Percentiles rank a stretch among this genome's conserved stretches.
Conservation (phyloP, 2,797 vertebrate species). For the Liasis olivaceus region DNA sequence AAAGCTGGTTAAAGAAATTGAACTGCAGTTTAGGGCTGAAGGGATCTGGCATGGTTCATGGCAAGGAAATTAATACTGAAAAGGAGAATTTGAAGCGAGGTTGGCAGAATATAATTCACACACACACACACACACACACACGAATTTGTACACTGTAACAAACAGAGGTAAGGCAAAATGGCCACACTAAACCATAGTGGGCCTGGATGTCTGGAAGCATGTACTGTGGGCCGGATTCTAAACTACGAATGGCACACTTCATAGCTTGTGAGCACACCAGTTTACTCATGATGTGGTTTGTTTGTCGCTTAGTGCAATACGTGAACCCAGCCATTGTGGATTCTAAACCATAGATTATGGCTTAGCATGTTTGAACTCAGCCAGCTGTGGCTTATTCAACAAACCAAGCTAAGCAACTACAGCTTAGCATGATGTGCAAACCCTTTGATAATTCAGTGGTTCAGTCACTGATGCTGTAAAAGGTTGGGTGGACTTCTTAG, state of each 20-base stretch:
- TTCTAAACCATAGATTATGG: background rate
- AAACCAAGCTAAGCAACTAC: background rate
- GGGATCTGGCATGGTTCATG: background rate
- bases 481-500: background rate
- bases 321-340: background rate
- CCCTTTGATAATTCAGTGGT: background rate
- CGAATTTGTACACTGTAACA: too few relatives aligned
- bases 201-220: background rate
- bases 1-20: background rate
- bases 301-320: background rate
- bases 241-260: background rate
- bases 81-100: background rate
- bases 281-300: background rate
- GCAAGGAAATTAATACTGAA: background rate
- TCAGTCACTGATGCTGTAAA: background rate
- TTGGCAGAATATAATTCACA: background rate
- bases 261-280: too few relatives aligned
- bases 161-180: background rate
- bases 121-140: too few relatives aligned
- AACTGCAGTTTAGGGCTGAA: background rate
- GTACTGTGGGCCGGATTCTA: background rate
- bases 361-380: background rate
- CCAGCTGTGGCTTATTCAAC: background rate
- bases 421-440: background rate
- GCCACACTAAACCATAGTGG: background rate